Evolutionary conservation across 2,888 invertebrate genomes (phyloP).

Genomic region (Thyatira batis): DNA sequence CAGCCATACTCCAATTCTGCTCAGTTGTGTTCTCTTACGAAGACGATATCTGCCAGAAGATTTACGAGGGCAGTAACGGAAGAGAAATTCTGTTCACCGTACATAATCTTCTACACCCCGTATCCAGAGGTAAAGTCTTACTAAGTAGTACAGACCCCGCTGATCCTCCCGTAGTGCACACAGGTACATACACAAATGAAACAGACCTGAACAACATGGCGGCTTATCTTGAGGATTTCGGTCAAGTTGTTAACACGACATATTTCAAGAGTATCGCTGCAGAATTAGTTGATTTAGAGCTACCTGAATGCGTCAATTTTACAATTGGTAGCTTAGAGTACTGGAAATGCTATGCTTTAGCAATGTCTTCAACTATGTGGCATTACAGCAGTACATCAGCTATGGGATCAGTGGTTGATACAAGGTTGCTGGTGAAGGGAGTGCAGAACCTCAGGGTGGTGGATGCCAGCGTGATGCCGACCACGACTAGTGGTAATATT

Average conservation of each 20-base stretch:
- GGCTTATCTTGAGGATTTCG: conserved; percentile 17
- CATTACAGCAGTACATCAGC: conserved; percentile 87
- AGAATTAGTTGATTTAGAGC: conserved; percentile 22
- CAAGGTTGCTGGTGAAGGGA: conserved; percentile 58
- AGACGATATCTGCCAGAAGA: conserved; percentile 45
- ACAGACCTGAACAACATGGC: conserved; percentile 15
- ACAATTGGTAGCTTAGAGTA: conserved; percentile 20
- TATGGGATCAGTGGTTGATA: conserved; percentile 88
- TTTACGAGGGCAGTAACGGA: conserved; percentile 37
- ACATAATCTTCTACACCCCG: conserved; percentile 25
- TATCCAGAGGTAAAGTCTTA: conserved; percentile 56
- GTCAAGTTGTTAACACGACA: conserved; percentile 19
- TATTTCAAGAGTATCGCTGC: conserved; percentile 24
- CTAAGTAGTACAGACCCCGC: conserved; percentile 26
- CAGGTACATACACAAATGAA: conserved; percentile 8
- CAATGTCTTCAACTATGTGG: conserved; percentile 83
- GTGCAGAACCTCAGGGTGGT: conserved; percentile 29
- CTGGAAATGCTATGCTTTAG: conserved; percentile 34
- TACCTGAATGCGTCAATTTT: conserved; percentile 24
- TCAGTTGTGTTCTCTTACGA: conserved; percentile 10
- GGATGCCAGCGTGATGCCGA: conserved; percentile 64
- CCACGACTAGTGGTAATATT: conserved; percentile 78
- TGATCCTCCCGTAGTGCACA: conserved; percentile 26
- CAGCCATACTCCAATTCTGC: conserved; percentile 19
- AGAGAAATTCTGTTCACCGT: conserved; percentile 20